A percentile compares a stretch with the other conserved stretches of the same genome.
phyloP scores from a whole-genome alignment of 1,140 invertebrate species.

The Archivesica marissinica region DNA sequence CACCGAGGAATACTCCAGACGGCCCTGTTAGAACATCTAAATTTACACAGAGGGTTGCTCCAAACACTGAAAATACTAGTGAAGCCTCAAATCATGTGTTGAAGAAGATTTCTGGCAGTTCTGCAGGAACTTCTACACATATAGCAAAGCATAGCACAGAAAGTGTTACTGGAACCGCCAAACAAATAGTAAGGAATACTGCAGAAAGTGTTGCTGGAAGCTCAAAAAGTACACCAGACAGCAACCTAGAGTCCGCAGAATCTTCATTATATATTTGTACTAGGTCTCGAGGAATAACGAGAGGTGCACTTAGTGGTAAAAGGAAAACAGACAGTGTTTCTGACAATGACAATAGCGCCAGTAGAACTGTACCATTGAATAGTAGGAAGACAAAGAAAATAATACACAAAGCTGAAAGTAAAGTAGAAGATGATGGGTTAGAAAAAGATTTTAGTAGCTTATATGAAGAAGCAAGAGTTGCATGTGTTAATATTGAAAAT shows the following conservation, averaged over 20 bases:
- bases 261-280: background rate
- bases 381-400: background rate
- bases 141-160: background rate
- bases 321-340: background rate
- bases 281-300: background rate
- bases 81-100: background rate
- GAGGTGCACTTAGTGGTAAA: background rate
- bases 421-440: background rate
- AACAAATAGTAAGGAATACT: background rate
- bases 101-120: background rate
- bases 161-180: background rate
- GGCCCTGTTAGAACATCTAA: no score
- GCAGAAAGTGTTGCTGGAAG: background rate
- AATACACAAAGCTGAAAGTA: background rate
- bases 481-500: constrained; percentile 56
- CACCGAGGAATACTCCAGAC: background rate
- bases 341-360: background rate
- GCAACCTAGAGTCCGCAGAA: background rate
- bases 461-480: constrained; percentile 34
- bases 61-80: no score
- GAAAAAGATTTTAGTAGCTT: background rate
- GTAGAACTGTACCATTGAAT: background rate
- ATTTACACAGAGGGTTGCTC: no score
- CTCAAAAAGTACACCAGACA: background rate
- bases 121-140: no score